phyloP scores from a whole-genome alignment of 2,888 invertebrate genomes.

The Lingula anatina region DNA sequence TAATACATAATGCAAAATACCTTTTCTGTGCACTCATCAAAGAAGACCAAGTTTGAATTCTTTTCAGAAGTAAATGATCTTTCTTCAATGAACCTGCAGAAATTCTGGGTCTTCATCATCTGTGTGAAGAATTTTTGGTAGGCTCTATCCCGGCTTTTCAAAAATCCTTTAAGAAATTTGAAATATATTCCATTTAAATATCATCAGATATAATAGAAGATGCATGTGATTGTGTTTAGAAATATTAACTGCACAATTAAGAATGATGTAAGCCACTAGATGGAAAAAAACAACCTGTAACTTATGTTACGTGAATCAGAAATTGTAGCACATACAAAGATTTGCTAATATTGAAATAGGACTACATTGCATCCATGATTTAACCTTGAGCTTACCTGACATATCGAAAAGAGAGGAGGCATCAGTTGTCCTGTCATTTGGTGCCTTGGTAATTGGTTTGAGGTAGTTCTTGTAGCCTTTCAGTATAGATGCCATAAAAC shows the following conservation, averaged over 20 bases:
- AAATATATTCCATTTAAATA: too few species aligned
- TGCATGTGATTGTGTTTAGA: too few species aligned
- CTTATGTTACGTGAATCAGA: too few species aligned
- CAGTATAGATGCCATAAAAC: constrained; percentile 88
- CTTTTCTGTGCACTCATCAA: constrained; percentile 89
- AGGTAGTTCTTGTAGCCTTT: constrained; percentile 85
- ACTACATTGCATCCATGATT: too few species aligned
- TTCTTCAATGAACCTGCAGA: constrained; percentile 97
- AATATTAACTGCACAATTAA: too few species aligned
- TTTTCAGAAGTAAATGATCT: constrained; percentile 97
- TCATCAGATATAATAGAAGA: too few species aligned
- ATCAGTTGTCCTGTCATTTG: constrained; percentile 90
- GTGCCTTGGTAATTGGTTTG: constrained; percentile 82
- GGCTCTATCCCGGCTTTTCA: constrained; percentile 48
- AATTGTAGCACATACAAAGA: too few species aligned
- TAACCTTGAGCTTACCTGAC: constrained; percentile 60
- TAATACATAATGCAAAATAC: too few species aligned
- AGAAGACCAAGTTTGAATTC: constrained; percentile 90
- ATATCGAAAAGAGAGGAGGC: constrained; percentile 92
- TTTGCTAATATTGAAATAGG: too few species aligned
- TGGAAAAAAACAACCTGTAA: too few species aligned
- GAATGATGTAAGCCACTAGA: too few species aligned
- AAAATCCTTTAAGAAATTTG: constrained; percentile 36
- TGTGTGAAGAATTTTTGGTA: constrained; percentile 74
- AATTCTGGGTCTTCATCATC: constrained; percentile 92